These are phyloP conservation scores for Oceanites oceanicus DNA, from an alignment of 2,113 vertebrate species.

Conservation along the genomic window DNA sequence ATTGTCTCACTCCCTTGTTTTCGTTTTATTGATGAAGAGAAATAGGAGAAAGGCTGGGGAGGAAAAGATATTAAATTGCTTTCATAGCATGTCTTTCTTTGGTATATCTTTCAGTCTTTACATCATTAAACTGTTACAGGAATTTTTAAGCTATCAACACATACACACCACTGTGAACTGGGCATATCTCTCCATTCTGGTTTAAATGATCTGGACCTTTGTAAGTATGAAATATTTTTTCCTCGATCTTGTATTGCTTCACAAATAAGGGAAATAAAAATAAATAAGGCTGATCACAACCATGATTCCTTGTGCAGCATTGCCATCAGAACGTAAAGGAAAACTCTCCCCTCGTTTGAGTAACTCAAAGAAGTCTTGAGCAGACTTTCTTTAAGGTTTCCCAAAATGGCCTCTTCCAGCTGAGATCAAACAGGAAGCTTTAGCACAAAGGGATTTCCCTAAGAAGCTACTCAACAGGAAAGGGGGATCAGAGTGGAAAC, in stretches of 20 bases:
- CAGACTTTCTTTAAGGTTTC: neutral
- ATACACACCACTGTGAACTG: neutral
- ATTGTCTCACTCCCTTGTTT: neutral
- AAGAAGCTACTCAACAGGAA: neutral
- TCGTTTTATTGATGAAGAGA: neutral
- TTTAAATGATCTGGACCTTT: neutral
- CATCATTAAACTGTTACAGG: neutral
- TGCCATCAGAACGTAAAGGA: neutral
- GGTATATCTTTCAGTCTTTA: neutral
- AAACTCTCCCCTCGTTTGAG: neutral
- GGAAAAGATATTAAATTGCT: neutral
- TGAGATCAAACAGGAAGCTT: slow-evolving; percentile 1
- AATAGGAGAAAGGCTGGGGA: neutral
- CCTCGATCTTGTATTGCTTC: neutral
- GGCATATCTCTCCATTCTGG: neutral
- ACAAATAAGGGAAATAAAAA: neutral
- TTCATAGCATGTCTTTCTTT: neutral
- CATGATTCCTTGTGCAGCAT: rapidly evolving
- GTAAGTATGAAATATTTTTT: neutral
- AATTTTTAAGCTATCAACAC: neutral
- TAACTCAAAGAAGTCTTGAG: neutral
- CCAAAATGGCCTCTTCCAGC: neutral
- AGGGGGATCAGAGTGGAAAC: neutral
- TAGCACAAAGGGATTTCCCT: neutral
- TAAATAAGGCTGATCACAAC: neutral